Base-by-base conservation (phyloP, 2,888 invertebrate species). In the Hyles lineata region DNA sequence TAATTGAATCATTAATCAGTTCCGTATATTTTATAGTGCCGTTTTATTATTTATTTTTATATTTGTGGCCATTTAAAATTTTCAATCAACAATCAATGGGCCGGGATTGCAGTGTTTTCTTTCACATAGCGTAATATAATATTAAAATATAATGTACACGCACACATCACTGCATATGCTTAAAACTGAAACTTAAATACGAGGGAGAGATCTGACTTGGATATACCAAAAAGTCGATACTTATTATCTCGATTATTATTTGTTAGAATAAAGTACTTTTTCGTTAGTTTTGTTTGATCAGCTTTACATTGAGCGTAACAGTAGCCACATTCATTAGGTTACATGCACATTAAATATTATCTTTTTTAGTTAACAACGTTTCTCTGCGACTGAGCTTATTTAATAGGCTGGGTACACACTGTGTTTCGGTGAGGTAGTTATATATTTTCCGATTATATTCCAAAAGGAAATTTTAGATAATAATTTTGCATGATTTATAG, bases 301-400 rank as follows among this genome's bases (percentile, higher is more conserved):
- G 50, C 67, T 50, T 67, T 67, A 67, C 4, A 67, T 17, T 50
- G 21, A n/a, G 67, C 43, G 23, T 43, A 23, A n/a, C 35, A 15
- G 43, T 67, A 15, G 21, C 15, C 11, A 50, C 23, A 23, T 60
- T 50, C 43, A 67, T 67, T 67, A 35, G 43, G 63, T 15, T 43
- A 43, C 23, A 50, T 23, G 43, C 67, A 21, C 50, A 43, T 67
- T 21, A 35, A 11, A 67, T 43, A 67, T 23, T 43, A 43, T 67
- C 21, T 23, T 67, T 67, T 43, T 50, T 50, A 43, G 67, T 67
- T 67, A 67, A 43, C 67, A 67, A 67, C 43, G 35, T 43, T 62
- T 43, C 72, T 76, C 78, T 81, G 84, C 85, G 85, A 85, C 86
- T 86, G 85, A 83, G 67, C 78, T 80, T 82, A 78, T 72, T 78